Base-by-base conservation (phyloP, 2,888 invertebrate genomes). In the Desoria tigrina region DNA sequence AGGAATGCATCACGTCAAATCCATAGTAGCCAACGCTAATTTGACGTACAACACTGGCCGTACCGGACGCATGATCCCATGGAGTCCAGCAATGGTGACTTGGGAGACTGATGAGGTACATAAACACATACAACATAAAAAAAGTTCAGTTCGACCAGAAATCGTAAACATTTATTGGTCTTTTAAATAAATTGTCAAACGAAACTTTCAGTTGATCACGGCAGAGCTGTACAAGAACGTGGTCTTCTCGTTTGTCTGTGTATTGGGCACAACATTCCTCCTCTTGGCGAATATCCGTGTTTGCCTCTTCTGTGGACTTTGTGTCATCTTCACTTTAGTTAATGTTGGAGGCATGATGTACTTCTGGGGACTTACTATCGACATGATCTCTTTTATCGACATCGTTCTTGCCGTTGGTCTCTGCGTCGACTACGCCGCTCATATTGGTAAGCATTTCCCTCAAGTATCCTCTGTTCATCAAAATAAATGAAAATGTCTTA, bases 371-470 rank as follows among this genome's bases (percentile, higher is more conserved):
- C 83, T 91, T 78, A 90, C 90, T 2, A 88, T 92, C 42, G 90
- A 91, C 79, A 85, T 90, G 65, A 88, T 89, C 14, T 88, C 90
- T 61, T 90, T 90, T 78, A 89, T 91, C 63, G 89, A 88, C 21
- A 82, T 91, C 16, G 89, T 91, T 77, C 81, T 92, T 37, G 89
- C 89, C 3, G 88, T 90, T 67, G 91, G 92, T 57, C 82, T 82
- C 91, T 63, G 90, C 90, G 77, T 89, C 91, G 92, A 92, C 80
- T 92, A 90, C 77, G 89, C 91, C 0, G 88, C 89, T 2, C 90
- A 90, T 77, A 86, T 90, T 3, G 89, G 90, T 69, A 65, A 65
- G 4, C n/a, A 16, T 9, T 21, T 21, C 9, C 39, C 39, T 16
- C 9, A 39, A 39, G 39, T n/a, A n/a, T n/a, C n/a, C n/a, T n/a